phyloP scores from a whole-genome alignment of 2,888 invertebrate genomes.

The Ormyrus rosae region DNA sequence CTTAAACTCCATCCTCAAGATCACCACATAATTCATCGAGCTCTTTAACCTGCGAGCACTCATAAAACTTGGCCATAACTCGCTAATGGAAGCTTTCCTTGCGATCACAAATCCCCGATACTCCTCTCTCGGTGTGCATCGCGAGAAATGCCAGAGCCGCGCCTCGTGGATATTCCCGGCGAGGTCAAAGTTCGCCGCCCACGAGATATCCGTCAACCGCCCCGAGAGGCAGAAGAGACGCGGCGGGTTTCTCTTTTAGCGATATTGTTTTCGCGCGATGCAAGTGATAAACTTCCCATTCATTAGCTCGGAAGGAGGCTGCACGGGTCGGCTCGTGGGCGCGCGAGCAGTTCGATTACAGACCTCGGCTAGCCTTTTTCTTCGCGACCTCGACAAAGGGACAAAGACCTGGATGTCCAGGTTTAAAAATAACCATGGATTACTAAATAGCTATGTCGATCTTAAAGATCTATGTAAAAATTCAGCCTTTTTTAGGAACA shows the following conservation, averaged over 20 bases:
- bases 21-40: too few species aligned
- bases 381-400: background rate
- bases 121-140: too few species aligned
- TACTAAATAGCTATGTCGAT: too few species aligned
- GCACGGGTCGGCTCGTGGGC: background rate
- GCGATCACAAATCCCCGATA: too few species aligned
- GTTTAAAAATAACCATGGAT: too few species aligned
- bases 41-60: background rate
- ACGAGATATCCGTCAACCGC: slow-evolving; percentile 29
- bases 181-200: slow-evolving; percentile 44
- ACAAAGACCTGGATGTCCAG: background rate
- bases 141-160: too few species aligned
- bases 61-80: background rate
- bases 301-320: slow-evolving; percentile 16
- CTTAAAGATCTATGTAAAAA: too few species aligned
- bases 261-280: slow-evolving; percentile 45
- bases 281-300: slow-evolving; percentile 46
- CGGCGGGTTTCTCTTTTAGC: background rate
- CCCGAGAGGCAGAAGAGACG: background rate
- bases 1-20: too few species aligned
- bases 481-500: too few species aligned
- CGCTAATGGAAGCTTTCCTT: slow-evolving; percentile 1
- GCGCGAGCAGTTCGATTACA: slow-evolving; percentile 26
- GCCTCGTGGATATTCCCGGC: too few species aligned
- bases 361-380: background rate